Conservation (phyloP, 1,140 invertebrate species). For the Drosophila triauraria region DNA sequence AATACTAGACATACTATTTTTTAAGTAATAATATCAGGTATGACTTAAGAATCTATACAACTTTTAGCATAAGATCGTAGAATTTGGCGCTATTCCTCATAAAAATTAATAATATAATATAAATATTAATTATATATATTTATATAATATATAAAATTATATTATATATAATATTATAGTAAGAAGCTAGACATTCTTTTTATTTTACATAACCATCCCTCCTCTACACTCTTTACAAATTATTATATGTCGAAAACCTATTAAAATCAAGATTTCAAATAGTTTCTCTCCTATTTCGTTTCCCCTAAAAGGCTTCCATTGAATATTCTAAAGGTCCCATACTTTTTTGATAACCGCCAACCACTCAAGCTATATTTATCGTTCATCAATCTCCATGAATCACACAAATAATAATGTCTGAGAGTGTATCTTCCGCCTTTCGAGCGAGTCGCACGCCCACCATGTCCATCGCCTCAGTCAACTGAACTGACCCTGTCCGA, state of each 20-base stretch:
- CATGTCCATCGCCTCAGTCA: conserved; percentile 15
- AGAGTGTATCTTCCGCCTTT: conserved; percentile 47
- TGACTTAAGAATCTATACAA: background rate
- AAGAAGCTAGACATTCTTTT: background rate
- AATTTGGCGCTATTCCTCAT: background rate
- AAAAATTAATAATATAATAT: no score
- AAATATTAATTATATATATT: no score
- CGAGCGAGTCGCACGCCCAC: conserved; percentile 38
- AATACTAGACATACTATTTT: no score
- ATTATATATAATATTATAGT: no score
- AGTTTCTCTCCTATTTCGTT: background rate
- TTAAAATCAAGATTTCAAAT: background rate
- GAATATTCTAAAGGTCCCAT: background rate
- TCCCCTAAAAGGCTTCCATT: background rate
- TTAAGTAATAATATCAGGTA: no score
- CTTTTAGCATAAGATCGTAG: background rate
- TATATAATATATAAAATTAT: no score
- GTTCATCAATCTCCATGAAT: conserved; percentile 19
- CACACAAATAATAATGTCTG: conserved; percentile 14
- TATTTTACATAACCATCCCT: background rate
- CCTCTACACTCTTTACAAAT: no score
- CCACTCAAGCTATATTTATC: conserved; percentile 19
- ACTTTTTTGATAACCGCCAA: background rate
- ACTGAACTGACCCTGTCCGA: conserved; percentile 29
- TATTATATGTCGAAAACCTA: background rate